Base-by-base conservation (phyloP, 2,113 vertebrate genomes). In the Ahaetulla prasina region DNA sequence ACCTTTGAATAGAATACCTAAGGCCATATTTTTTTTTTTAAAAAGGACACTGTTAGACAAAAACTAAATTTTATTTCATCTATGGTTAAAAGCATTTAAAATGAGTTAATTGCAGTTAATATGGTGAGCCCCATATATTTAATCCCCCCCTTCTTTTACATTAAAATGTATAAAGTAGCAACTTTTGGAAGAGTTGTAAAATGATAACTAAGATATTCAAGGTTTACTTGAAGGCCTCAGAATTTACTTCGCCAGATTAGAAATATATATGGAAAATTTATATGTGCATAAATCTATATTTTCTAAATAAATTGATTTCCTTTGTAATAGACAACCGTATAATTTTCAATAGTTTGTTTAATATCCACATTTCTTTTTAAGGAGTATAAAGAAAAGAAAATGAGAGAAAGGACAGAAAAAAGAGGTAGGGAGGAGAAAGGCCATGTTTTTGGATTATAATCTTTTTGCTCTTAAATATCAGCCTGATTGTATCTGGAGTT, bases 371-470 rank as follows among this genome's bases (percentile, higher is more conserved):
- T 96, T 91, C 90, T 95, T 92, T 96, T 92, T 0, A 96, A 96
- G 95, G 96, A 85, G 89, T 93, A 60, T 93, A 96, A 90, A 93
- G 55, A 94, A 94, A 95, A 96, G 92, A 92, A n/a, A 1, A 18
- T 93, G 93, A 92, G 93, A 95, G 93, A 92, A 95, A 95, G 94
- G 87, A 91, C 92, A 96, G 91, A 94, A 50, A 85, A 80, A 95
- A 96, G 95, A 97, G 96, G 96, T 97, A 97, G 96, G 96, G 95
- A 96, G 89, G 85, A 94, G 88, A 92, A 90, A 25, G 25, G 49
- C 39, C 89, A 6, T 93, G 35, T 3, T 85, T 45, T 84, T 3
- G 52, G 85, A 91, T 80, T 93, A n/a, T 9, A 54, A 52, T 53
- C 68, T 18, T 18, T 55, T 68, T 55, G 5, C 93, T 89, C 93